phyloP scores from a whole-genome alignment of 2,113 vertebrate species.

The Chaetura pelagica region DNA sequence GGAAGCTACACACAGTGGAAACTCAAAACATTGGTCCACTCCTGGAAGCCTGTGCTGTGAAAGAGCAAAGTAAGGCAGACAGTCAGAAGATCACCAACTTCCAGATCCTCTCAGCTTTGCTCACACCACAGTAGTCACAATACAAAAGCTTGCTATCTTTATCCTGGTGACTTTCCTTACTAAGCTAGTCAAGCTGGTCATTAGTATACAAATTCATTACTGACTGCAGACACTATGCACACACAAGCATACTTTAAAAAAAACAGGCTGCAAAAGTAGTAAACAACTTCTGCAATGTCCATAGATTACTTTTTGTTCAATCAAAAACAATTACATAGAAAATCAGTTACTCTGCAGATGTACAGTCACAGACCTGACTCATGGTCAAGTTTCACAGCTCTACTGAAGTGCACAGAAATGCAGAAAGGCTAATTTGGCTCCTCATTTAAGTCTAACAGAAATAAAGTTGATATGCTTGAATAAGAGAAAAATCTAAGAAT shows the following conservation, averaged over 20 bases:
- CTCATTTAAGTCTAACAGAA: not conserved
- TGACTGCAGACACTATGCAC: not conserved
- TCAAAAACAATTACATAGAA: constrained; percentile 19
- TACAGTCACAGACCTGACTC: not conserved
- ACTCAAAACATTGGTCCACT: not conserved
- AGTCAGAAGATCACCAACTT: not conserved
- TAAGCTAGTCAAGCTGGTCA: not conserved
- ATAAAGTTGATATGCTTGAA: not conserved
- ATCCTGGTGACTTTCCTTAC: not conserved
- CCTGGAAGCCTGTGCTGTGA: not conserved
- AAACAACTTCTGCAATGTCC: not conserved
- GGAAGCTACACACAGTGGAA: not conserved
- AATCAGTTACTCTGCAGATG: not conserved
- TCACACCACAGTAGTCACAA: not conserved
- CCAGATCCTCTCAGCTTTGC: not conserved
- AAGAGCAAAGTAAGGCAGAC: not conserved
- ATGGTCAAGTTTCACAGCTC: not conserved
- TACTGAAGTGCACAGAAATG: not conserved
- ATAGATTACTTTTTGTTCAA: not conserved
- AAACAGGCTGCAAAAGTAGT: no score
- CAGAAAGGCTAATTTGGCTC: not conserved
- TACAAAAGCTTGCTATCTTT: not conserved
- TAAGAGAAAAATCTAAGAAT: not conserved
- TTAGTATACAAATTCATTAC: not conserved
- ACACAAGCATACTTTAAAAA: not conserved